phyloP scores from a whole-genome alignment of 2,797 vertebrate genomes.

The Pygocentrus nattereri region DNA sequence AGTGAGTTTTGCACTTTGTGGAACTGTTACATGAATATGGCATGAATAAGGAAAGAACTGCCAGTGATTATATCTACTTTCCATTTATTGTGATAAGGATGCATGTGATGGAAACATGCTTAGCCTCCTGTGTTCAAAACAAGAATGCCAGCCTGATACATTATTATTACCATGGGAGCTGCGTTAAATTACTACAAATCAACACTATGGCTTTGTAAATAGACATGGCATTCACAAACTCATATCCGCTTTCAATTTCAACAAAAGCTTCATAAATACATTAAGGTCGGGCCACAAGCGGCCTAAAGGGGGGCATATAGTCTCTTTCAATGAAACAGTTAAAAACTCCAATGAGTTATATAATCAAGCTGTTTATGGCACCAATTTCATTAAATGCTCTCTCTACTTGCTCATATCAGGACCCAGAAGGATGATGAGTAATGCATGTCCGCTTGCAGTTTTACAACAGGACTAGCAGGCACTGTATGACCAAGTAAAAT shows the following conservation, averaged over 20 bases:
- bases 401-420: constrained; percentile 76
- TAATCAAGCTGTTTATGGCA: constrained; percentile 79
- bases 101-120: constrained; percentile 72
- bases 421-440: constrained; percentile 78
- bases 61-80: constrained; percentile 69
- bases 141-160: constrained; percentile 64
- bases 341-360: constrained; percentile 83
- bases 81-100: constrained; percentile 81
- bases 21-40: constrained; percentile 5
- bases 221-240: constrained; percentile 75
- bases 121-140: constrained; percentile 63
- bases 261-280: constrained; percentile 82
- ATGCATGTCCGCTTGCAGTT: constrained; percentile 76
- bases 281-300: constrained; percentile 70
- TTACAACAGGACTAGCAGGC: constrained; percentile 78
- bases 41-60: constrained; percentile 52
- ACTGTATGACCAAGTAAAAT: constrained; percentile 76
- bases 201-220: constrained; percentile 82
- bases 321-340: constrained; percentile 83
- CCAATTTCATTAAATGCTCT: constrained; percentile 75
- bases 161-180: constrained; percentile 58
- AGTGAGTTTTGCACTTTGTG: neutral
- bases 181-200: constrained; percentile 78
- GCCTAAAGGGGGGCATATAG: constrained; percentile 74
- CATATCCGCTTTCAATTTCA: constrained; percentile 72